Evolutionary conservation across 1,140 invertebrate genomes (phyloP), one percentile per base, ranked within the genome.

Genomic region (Eupeodes corollae): DNA sequence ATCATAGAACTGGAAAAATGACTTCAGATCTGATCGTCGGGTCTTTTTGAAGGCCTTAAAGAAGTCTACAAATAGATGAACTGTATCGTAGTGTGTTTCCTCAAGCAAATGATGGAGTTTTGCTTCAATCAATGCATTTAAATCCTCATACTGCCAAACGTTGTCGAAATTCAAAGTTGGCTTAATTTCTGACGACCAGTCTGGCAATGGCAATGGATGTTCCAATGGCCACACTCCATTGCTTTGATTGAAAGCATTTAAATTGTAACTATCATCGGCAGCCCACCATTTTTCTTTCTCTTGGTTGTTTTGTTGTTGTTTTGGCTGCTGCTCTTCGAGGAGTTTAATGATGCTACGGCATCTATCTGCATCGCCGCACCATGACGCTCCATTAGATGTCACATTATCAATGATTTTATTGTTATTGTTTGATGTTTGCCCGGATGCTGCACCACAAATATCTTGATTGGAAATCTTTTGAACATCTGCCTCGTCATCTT

Each of bases 21-120:
- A 73, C 34, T 75, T 73, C 54, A 88, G 58, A 51, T 70, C 74
- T 18, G 71, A 72, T 56, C 74, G 73, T 42, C 73, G 73, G 38
- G 79, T 81, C 47, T 73, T 68, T 57, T 78, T 76, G 62, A 77
- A 91, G 47, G 77, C 77, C 52, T 82, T 74, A 67, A 85, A 86
- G 54, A 92, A 82, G 56, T 81, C 80, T 52, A 89, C 67, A 67
- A 91, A 89, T 61, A 90, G 88, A 61, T 81, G 82, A 52, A 91
- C 78, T 32, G 86, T 91, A 70, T 91, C 86, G 67, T 93, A 94
- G 68, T 80, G 84, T 71, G 74, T 89, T 55, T 80, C 79, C 55
- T 82, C 79, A 56, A 88, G 73, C 57, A 91, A 74, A 44, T 78
- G 78, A 61, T 86, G 83, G 49, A 89, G 76, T 55, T 80, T 75